A percentile compares a stretch with the other conserved stretches of the same genome.
Evolutionary conservation across 2,888 invertebrate genomes (phyloP).

Genomic region (Myathropa florea): DNA sequence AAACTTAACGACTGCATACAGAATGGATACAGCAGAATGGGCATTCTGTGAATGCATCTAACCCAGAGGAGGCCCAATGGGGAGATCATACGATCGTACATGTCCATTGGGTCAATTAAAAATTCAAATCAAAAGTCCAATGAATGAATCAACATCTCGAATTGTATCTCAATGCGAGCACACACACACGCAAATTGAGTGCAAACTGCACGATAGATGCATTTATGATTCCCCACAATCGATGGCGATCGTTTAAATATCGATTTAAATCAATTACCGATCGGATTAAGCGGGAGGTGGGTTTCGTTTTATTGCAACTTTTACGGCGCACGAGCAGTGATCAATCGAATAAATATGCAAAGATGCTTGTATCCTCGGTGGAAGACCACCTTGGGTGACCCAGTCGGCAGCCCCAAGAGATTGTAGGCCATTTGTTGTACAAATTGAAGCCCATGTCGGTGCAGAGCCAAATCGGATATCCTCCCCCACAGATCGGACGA

Average conservation of each 20-base stretch:
- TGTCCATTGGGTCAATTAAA: slow-evolving; percentile 53
- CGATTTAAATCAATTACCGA: slow-evolving; percentile 61
- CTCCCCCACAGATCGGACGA: not conserved
- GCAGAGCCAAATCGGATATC: no score
- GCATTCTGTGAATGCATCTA: no score
- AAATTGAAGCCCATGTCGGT: not conserved
- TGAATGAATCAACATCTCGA: slow-evolving; percentile 57
- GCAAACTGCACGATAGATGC: not conserved
- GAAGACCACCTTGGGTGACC: slow-evolving; percentile 27
- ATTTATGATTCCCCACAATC: slow-evolving; percentile 46
- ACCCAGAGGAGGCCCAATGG: slow-evolving; percentile 48
- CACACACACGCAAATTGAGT: not conserved
- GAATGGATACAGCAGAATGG: not conserved
- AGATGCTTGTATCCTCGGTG: not conserved
- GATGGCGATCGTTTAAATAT: slow-evolving; percentile 50
- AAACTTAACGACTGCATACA: slow-evolving; percentile 25
- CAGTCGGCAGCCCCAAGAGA: not conserved
- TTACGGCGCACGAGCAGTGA: slow-evolving; percentile 7
- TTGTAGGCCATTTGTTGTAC: not conserved
- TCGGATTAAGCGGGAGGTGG: slow-evolving; percentile 36
- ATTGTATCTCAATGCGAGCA: not conserved
- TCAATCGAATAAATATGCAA: slow-evolving; percentile 58
- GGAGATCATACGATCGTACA: not conserved
- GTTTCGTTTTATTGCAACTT: slow-evolving; percentile 36
- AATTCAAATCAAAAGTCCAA: slow-evolving; percentile 58